Base-by-base conservation (phyloP, 1,140 invertebrate species). In the Ridgeia piscesae region DNA sequence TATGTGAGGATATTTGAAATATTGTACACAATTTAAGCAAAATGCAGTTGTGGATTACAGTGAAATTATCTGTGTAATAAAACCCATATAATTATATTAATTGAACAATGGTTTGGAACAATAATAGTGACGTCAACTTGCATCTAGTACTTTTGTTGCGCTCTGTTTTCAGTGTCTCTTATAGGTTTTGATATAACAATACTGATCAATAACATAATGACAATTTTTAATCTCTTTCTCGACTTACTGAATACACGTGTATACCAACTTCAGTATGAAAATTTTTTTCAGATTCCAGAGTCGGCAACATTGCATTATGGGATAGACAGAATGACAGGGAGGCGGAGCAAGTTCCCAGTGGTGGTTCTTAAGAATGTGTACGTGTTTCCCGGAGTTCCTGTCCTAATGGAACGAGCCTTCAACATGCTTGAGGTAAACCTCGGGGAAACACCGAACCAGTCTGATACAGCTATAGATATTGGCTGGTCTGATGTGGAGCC, bases 331-430 rank as follows among this genome's bases (percentile, higher is more conserved):
- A 92, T 93, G 92, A 95, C 94, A 42, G 94, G 95, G 50, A 92
- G 94, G 92, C 95, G 94, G 93, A 94, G 94, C 34, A 95, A 94
- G 91, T 97, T 97, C 96, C 98, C 97, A 27, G 96, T 97, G 92
- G 97, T 98, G 88, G 96, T 95, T 91, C 95, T 98, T 14, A 94
- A 96, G 89, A 98, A 98, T 96, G 97, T 98, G 2, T 97, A 97
- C 93, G 96, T 98, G 89, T 98, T 98, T 94, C 98, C 98, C 58
- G 98, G 98, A 17, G 97, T 98, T 89, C 98, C 98, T 21, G 95
- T 96, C 92, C 97, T 97, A 94, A 95, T 98, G 89, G 95, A 97
- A 94, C 95, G 95, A 91, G 96, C 96, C n/a, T 98, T 98, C 93
- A 93, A 94, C 34, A 94, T 95, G 48, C 92, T 97, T 17, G 95